Evolutionary conservation across 37 sponge, comb jelly and placozoan genomes (phyloP).

Genomic region (Crambe crambe): DNA sequence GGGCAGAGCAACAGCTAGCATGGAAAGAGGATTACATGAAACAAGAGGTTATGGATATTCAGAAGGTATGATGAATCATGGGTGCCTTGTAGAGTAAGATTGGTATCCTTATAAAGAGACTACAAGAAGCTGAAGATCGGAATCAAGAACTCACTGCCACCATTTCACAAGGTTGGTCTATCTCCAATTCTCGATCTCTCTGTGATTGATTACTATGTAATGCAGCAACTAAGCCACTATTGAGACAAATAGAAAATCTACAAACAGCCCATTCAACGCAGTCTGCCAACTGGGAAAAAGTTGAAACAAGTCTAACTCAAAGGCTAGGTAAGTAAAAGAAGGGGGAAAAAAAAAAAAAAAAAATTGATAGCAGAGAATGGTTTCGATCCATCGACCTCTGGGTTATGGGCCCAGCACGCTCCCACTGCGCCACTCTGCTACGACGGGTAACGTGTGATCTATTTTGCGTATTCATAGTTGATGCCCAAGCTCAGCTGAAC

Average conservation of each 20-base stretch:
- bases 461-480: slow-evolving; percentile 38
- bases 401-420: slow-evolving; percentile 97
- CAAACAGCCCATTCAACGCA: slow-evolving; percentile 79
- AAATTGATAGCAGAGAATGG: slow-evolving; percentile 86
- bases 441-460: background rate
- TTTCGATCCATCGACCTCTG: slow-evolving; percentile 97
- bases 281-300: slow-evolving; percentile 80
- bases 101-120: slow-evolving; percentile 36
- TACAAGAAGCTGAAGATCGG: slow-evolving; percentile 90
- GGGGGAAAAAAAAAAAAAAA: slow-evolving; percentile 26
- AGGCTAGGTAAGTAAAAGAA: slow-evolving; percentile 65
- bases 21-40: slow-evolving; percentile 87
- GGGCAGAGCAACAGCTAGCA: slow-evolving; percentile 84
- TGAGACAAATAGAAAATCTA: slow-evolving; percentile 88
- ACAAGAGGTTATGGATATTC: slow-evolving; percentile 76
- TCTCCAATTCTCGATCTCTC: too few species aligned
- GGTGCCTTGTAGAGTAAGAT: background rate
- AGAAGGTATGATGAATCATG: slow-evolving; percentile 42
- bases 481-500: slow-evolving; percentile 53
- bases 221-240: slow-evolving; percentile 83
- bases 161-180: slow-evolving; percentile 75
- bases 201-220: background rate
- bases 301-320: slow-evolving; percentile 82
- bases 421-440: slow-evolving; percentile 95
- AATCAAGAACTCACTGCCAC: slow-evolving; percentile 84